phyloP scores from a whole-genome alignment of 2,888 invertebrate species.

The Coenonympha glycerion region DNA sequence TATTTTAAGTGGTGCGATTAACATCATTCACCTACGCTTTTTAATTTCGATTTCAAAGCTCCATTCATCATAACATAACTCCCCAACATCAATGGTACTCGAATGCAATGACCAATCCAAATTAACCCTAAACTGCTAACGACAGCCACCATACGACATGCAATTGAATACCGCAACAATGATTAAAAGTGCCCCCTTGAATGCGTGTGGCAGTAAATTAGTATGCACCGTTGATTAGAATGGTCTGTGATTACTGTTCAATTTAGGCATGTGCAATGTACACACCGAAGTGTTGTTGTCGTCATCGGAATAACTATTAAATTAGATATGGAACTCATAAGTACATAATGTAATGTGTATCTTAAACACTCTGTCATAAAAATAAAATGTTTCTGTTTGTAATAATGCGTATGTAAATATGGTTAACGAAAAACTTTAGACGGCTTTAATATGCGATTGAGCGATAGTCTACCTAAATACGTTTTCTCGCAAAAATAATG shows the following conservation, averaged over 20 bases:
- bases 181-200: constrained; percentile 18
- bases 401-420: too few species aligned
- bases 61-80: background rate
- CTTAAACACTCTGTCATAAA: too few species aligned
- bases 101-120: constrained; percentile 9
- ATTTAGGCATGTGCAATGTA: background rate
- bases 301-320: background rate
- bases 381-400: too few species aligned
- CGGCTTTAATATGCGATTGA: too few species aligned
- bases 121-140: constrained; percentile 14
- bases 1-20: too few species aligned
- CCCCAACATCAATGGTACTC: background rate
- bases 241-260: constrained; percentile 7
- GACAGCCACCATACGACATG: constrained; percentile 11
- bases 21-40: too few species aligned
- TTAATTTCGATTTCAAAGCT: background rate
- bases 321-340: too few species aligned
- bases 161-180: constrained; percentile 24
- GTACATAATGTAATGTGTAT: too few species aligned
- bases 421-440: too few species aligned
- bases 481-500: too few species aligned
- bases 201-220: constrained; percentile 14
- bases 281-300: background rate
- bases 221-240: constrained; percentile 16
- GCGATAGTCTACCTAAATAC: too few species aligned